Conservation (phyloP, 1,140 invertebrate species). For the Riptortus pedestris region DNA sequence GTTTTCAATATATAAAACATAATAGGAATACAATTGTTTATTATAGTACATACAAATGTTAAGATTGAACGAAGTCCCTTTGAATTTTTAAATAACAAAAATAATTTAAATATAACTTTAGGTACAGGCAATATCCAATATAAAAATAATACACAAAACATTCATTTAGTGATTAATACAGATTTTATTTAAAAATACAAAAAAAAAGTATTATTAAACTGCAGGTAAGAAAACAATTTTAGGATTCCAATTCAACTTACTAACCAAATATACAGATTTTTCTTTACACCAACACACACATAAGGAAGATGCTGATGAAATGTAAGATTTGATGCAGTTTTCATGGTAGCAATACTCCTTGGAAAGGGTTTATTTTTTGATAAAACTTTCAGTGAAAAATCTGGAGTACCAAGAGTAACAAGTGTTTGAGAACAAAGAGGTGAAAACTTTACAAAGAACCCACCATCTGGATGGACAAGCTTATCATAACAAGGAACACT, state of each 20-base stretch:
- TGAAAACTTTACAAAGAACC: conserved; percentile 13
- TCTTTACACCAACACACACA: conserved; percentile 49
- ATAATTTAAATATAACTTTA: no score
- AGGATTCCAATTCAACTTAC: no score
- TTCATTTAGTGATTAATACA: no score
- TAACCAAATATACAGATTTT: conserved; percentile 52
- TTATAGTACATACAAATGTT: no score
- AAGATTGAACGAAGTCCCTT: no score
- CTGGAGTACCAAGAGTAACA: conserved; percentile 15
- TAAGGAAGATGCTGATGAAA: conserved; percentile 54
- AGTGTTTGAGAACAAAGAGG: conserved; percentile 14
- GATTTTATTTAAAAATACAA: no score
- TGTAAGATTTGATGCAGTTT: conserved; percentile 41
- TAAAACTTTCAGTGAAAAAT: conserved; percentile 12
- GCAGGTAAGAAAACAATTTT: no score
- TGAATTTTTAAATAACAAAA: no score
- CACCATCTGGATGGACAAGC: conserved; percentile 11
- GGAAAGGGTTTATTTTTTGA: neutral
- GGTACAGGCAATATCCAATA: no score
- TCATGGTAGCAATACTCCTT: conserved; percentile 1
- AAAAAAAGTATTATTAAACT: neutral
- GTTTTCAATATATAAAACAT: no score
- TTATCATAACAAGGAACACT: conserved; percentile 12
- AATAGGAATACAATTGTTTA: no score
- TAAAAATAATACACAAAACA: no score